phyloP scores from a whole-genome alignment of 1,140 invertebrate species.

The Bombus superbus region DNA sequence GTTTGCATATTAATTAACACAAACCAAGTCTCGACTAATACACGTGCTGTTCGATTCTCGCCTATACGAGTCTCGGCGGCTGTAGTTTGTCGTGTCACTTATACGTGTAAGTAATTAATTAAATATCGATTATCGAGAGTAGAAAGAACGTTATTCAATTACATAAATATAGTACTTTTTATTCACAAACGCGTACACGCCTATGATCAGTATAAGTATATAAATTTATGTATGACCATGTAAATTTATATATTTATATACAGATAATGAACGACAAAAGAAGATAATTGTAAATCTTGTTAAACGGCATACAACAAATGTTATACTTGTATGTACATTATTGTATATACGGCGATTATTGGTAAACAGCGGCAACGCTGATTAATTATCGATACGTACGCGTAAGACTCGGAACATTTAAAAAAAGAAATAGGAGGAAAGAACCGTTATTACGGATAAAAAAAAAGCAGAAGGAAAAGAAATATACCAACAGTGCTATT shows the following conservation, averaged over 20 bases:
- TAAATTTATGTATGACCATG: slow-evolving; percentile 24
- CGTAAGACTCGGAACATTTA: neutral
- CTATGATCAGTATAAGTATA: slow-evolving; percentile 53
- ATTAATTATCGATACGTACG: slow-evolving; percentile 37
- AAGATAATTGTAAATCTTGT: slow-evolving; percentile 71
- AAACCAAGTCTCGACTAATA: slow-evolving; percentile 64
- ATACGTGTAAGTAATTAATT: slow-evolving; percentile 43
- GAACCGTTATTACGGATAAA: slow-evolving; percentile 40
- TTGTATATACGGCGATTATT: slow-evolving; percentile 57
- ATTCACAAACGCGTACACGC: slow-evolving; percentile 61
- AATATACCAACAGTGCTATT: slow-evolving; percentile 58
- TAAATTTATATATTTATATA: slow-evolving; percentile 40
- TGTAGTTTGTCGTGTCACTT: slow-evolving; percentile 47
- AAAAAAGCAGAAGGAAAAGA: neutral
- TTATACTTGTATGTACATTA: slow-evolving; percentile 62
- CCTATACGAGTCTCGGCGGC: neutral
- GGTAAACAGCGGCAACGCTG: slow-evolving; percentile 21
- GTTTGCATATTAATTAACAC: slow-evolving; percentile 61
- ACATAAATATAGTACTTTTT: slow-evolving; percentile 44
- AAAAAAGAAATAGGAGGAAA: neutral
- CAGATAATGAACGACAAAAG: slow-evolving; percentile 25
- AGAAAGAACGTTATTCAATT: slow-evolving; percentile 49
- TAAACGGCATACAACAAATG: slow-evolving; percentile 65
- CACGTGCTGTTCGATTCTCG: slow-evolving; percentile 42
- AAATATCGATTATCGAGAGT: slow-evolving; percentile 46